Base-by-base conservation (phyloP, 1,140 invertebrate species). In the Daktulosphaira vitifoliae region DNA sequence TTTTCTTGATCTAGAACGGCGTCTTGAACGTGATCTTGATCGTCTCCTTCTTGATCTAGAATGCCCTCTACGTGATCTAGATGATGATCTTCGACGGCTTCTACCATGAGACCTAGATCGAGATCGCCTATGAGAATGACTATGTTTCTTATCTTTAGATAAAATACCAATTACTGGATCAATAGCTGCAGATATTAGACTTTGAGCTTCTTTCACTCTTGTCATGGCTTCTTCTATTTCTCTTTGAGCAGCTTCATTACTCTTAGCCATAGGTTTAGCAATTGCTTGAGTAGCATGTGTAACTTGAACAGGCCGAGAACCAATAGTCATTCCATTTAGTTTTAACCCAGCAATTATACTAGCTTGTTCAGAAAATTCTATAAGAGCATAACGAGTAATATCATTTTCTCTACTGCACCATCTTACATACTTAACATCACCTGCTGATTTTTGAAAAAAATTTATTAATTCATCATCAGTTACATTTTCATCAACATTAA, bases 221-320 rank as follows among this genome's bases (percentile, higher is more conserved):
- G 91, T 91, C 92, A 98, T 95, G 0, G 93, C 93, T 74, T 96
- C 94, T 72, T 97, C 93, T 49, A 97, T 96, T 78, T 97, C 93
- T 51, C 89, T 82, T 71, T 95, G 91, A 1, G 92, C 91, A 5
- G 90, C 91, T 75, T 96, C 92, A 75, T 95, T 94, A 67, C 87
- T 92, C 75, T 96, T 96, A 0, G 90, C 87, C 74, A 92, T 91
- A 2, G 94, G 94, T 73, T 96, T 96, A 0, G 84, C 82, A 59
- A 98, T 96, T 2, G 88, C 85, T 74, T 90, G 87, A 29, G 86
- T 93, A 0, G 95, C 88, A 78, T 97, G 94, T 68, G 84, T 86
- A 11, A 97, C 78, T 25, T 76, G 80, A 9, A 83, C 69, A 39
- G 75, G 74, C 68, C 80, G 79, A 11, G 84, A 84, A 65, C 85